Base-by-base conservation (phyloP, 64 coral and sea anemone genomes). In the Montipora foliosa region DNA sequence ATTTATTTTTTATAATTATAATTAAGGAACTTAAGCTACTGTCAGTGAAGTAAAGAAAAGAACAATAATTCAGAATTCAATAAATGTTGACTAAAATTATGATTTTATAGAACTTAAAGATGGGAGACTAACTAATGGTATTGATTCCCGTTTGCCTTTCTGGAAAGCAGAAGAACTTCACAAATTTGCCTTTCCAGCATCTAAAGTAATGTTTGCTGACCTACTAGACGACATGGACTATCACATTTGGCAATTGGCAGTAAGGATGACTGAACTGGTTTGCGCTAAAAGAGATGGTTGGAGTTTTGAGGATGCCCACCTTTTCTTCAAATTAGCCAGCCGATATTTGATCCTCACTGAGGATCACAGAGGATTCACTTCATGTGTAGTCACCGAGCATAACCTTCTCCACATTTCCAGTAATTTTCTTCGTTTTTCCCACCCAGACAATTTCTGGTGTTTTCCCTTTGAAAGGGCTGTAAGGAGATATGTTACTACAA, bases 151-250 rank as follows among this genome's bases (percentile, higher is more conserved):
- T 52, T 24, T 89, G 5, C 13, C 24, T 62, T 89, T 76, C 21
- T 89, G 87, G 87, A 89, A 89, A 77, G 87, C 87, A 5, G 87
- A 89, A 58, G 87, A 89, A 51, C 75, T 76, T 76, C 87, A 89
- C 11, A 89, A 89, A 25, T 89, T 89, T 45, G 59, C 44, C 11
- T 89, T 89, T 62, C 87, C 87, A 59, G 87, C 73, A 76, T 50
- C 73, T 57, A 73, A 89, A 89, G 29, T 89, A 6, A 89, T 89
- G 16, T 58, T 89, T 49, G 14, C n/a, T 59, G 87, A 77, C 77
- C 29, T 29, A 24, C 72, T 89, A 59, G 52, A 60, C 2, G 16
- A 13, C 52, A 22, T 44, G 14, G 70, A 89, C 57, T 89, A 76
- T 25, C 87, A 89, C 75, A 52, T 76, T 5, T 58, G 51, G 51